These are phyloP conservation scores for Drosophila antonietae DNA, from an alignment of 2,888 invertebrate species.

Conservation along the genomic window DNA sequence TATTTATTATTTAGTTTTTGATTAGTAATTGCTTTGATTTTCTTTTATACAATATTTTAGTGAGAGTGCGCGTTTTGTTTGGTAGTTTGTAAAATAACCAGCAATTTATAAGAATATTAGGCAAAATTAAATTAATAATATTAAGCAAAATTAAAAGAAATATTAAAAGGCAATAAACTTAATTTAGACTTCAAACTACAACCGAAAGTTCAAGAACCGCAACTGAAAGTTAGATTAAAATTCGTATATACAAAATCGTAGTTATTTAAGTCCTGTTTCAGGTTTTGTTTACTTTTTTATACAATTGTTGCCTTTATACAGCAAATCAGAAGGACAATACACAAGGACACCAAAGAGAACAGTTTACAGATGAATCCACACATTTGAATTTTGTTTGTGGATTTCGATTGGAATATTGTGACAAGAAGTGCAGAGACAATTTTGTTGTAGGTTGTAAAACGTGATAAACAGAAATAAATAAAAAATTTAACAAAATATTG, in stretches of 20 bases:
- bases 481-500: conserved; percentile 35
- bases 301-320: conserved; percentile 24
- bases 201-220: conserved; percentile 12
- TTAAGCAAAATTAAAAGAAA: conserved; percentile 11
- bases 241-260: conserved; percentile 29
- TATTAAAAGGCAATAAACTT: conserved; percentile 1
- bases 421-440: conserved; percentile 28
- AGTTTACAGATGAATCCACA: conserved; percentile 27
- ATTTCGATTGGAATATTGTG: conserved; percentile 22
- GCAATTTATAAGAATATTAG: conserved; percentile 19
- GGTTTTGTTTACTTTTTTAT: conserved; percentile 14
- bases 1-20: conserved; percentile 20
- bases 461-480: conserved; percentile 37
- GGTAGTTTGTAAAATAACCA: conserved; percentile 45
- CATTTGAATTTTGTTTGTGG: conserved; percentile 14
- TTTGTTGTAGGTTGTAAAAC: conserved; percentile 1
- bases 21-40: conserved; percentile 30
- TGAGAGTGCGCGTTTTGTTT: conserved; percentile 40
- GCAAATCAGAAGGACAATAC: conserved; percentile 27
- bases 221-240: not conserved
- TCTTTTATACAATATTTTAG: not conserved
- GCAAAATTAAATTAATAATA: conserved; percentile 7
- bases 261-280: not conserved
- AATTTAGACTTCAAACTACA: conserved; percentile 2
- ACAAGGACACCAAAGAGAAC: conserved; percentile 36